A percentile compares a stretch with the other conserved stretches of the same genome.
These are phyloP conservation scores for Myotis davidii DNA, from an alignment of 2,113 vertebrate species.

Conservation along the genomic window DNA sequence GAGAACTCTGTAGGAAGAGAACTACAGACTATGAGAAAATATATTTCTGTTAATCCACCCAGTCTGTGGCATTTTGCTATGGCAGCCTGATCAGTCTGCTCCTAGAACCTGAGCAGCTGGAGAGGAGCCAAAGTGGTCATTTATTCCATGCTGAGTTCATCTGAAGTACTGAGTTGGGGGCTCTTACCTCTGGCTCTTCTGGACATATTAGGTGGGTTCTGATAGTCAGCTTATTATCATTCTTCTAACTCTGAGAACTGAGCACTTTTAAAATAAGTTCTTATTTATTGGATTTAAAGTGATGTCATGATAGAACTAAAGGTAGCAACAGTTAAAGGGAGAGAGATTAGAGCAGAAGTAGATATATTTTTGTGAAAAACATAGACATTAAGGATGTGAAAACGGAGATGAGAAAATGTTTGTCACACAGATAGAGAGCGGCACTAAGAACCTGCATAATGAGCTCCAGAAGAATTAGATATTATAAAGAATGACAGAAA, in stretches of 20 bases:
- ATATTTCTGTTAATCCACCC: constrained; percentile 4
- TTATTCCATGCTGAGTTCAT: constrained; percentile 32
- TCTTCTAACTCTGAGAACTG: neutral
- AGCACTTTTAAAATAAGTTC: constrained; percentile 29
- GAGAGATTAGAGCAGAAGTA: constrained; percentile 44
- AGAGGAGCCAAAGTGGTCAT: constrained; percentile 34
- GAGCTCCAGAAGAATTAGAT: constrained; percentile 58
- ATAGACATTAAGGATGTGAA: constrained; percentile 15
- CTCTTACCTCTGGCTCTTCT: constrained; percentile 29
- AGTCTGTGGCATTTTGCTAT: neutral
- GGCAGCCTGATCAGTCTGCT: neutral
- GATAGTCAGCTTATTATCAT: constrained; percentile 21
- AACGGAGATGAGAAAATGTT: constrained; percentile 54
- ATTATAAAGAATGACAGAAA: constrained; percentile 67
- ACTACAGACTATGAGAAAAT: neutral
- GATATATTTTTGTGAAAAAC: neutral
- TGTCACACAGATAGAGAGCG: constrained; percentile 26
- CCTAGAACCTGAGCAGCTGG: constrained; percentile 16
- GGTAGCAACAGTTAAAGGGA: constrained; percentile 23
- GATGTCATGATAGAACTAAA: constrained; percentile 24
- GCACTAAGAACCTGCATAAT: constrained; percentile 44
- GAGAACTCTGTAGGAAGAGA: neutral
- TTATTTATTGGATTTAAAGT: constrained; percentile 57
- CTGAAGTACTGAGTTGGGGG: neutral
- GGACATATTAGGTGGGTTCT: neutral